Conservation (phyloP, 2,113 vertebrate genomes). For the Cnemophilus loriae region DNA sequence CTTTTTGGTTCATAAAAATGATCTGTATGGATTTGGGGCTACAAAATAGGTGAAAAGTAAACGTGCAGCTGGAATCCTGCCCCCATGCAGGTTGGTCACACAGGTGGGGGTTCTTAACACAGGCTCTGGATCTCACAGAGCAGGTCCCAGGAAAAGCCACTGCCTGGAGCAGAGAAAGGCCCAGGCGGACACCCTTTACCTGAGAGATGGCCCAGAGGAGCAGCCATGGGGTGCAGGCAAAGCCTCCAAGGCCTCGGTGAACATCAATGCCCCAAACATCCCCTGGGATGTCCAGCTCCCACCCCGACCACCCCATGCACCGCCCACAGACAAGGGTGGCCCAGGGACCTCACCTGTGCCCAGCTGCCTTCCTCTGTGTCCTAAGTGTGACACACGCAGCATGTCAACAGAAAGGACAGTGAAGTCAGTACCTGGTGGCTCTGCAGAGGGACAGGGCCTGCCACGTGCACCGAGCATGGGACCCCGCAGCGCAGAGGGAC, state of each 20-base stretch:
- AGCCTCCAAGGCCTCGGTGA: not conserved
- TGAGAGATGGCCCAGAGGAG: not conserved
- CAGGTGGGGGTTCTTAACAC: not conserved
- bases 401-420: constrained; percentile 73
- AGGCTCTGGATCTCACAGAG: not conserved
- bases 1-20: not conserved
- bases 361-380: constrained; percentile 97
- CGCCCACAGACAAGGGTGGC: not conserved
- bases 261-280: not conserved
- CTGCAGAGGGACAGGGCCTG: not conserved
- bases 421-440: constrained; percentile 14
- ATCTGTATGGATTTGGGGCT: not conserved
- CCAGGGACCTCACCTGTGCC: constrained; percentile 89
- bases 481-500: fast-evolving
- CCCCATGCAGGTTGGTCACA: not conserved
- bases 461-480: fast-evolving
- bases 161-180: not conserved
- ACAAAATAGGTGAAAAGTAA: not conserved
- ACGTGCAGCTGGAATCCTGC: not conserved
- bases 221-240: not conserved
- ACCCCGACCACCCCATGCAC: not conserved
- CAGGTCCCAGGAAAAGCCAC: not conserved
- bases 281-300: not conserved
- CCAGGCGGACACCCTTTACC: not conserved
- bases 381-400: constrained; percentile 79